These are phyloP conservation scores for zebrafish (Danio rerio) DNA, from an alignment of 2,113 vertebrate species.

Conservation along the genomic window DNA sequence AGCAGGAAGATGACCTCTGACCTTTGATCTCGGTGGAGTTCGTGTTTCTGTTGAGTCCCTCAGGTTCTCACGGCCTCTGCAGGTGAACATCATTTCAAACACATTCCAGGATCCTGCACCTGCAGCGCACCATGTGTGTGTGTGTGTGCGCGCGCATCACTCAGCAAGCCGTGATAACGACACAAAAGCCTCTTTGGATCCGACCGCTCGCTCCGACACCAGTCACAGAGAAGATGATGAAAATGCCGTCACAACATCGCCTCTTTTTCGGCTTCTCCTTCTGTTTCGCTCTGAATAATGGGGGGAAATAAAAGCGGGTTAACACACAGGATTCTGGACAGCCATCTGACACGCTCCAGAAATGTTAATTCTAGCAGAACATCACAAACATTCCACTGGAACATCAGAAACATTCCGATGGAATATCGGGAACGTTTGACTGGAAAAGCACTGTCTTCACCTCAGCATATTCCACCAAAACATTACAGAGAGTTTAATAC, in stretches of 20 bases:
- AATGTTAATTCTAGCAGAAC: slow-evolving; percentile 34
- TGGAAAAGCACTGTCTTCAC: slow-evolving; percentile 4
- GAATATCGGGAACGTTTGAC: neutral
- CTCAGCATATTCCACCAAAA: slow-evolving; percentile 8
- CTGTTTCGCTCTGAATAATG: slow-evolving; percentile 24
- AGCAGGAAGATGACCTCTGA: slow-evolving; percentile 50
- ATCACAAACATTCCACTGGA: slow-evolving; percentile 32
- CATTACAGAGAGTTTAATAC: neutral
- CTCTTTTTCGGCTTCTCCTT: slow-evolving; percentile 16
- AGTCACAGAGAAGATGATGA: slow-evolving; percentile 39
- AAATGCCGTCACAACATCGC: slow-evolving; percentile 46
- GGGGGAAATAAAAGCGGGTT: slow-evolving; percentile 6
- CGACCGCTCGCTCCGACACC: slow-evolving; percentile 39
- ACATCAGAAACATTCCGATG: slow-evolving; percentile 40
- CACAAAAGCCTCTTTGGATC: slow-evolving; percentile 56
- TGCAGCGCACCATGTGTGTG: slow-evolving; percentile 11
- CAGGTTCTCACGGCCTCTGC: slow-evolving; percentile 54
- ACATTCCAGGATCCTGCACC: slow-evolving; percentile 55
- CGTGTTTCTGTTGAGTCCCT: slow-evolving; percentile 40
- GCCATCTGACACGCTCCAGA: slow-evolving; percentile 28
- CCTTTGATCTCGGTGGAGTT: slow-evolving; percentile 47
- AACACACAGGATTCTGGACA: slow-evolving; percentile 18
- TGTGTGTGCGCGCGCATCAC: slow-evolving; percentile 39
- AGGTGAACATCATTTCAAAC: slow-evolving; percentile 57
- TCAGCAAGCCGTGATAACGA: slow-evolving; percentile 54